A percentile compares a stretch with the other conserved stretches of the same genome.
phyloP scores from a whole-genome alignment of 2,113 vertebrate genomes.

The Tragelaphus buxtoni region DNA sequence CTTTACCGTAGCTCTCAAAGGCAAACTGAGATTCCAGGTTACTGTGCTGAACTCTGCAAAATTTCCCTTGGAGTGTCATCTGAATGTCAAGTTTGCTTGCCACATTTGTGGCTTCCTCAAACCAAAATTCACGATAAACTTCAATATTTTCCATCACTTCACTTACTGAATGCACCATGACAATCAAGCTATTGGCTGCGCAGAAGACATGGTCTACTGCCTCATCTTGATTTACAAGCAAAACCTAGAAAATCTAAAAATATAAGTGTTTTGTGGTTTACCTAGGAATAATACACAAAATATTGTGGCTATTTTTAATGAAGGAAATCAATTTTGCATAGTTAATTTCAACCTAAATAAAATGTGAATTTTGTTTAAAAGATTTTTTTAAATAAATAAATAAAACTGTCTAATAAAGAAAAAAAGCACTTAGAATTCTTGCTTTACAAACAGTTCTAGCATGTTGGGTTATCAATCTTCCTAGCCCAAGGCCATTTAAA shows the following conservation, averaged over 20 bases:
- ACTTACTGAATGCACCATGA: neutral
- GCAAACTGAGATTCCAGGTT: neutral
- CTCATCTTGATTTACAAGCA: neutral
- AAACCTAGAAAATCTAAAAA: neutral
- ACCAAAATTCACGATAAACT: neutral
- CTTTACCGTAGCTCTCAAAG: neutral
- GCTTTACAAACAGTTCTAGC: neutral
- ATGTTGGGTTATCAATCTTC: neutral
- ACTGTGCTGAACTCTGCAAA: neutral
- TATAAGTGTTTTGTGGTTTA: neutral
- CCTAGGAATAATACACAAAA: neutral
- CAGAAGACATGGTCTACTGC: neutral
- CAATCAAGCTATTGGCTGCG: fast-evolving
- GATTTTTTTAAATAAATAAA: neutral
- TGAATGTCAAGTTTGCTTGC: neutral
- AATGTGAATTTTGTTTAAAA: neutral
- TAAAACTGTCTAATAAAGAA: neutral
- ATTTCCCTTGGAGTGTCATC: neutral
- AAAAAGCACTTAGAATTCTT: neutral
- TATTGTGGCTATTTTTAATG: neutral
- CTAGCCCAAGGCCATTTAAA: neutral
- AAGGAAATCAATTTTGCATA: neutral
- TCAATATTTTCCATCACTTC: neutral
- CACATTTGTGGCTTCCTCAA: neutral
- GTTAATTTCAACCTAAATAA: neutral